Base-by-base conservation (phyloP, 37 sponge, comb jelly and placozoan species). In the Oscarella lobularis region DNA sequence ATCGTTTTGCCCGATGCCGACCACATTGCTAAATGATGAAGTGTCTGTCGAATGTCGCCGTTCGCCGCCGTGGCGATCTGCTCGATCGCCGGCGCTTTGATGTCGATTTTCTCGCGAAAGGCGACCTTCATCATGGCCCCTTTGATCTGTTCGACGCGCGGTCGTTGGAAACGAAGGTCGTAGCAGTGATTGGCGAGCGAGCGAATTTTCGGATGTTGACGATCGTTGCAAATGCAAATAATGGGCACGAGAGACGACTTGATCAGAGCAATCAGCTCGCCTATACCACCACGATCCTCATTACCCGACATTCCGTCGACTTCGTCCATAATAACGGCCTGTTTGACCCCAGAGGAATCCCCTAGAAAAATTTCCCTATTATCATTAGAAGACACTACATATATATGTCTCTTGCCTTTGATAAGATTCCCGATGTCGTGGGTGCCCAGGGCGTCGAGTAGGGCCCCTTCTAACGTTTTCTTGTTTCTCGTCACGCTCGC, bases 261-360 rank as follows among this genome's bases (percentile, higher is more conserved):
- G 66, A 94, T 98, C 31, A 98, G 66, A 37, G 68, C 37, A 29
- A 98, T 94, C 66, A 94, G 81, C 72, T 98, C 99, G 84, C 90
- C 85, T 3, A 92, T 78, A 30, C 95, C 99, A 34, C 95, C 95
- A 33, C 95, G 83, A 66, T 98, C 99, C 31, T 90, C 99, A 80
- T 90, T 94, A 0, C 99, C 99, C n/a, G 89, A 84, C 99, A 94
- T 98, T 31, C 99, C 99, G 79, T 98, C 99, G 5, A 98, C 99
- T 66, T 94, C 95, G 65, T 94, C 99, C 99, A 94, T 98, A 20
- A 94, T 86, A 35, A 98, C 82, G 29, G 80, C 95, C 76, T 91
- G 92, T 38, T 77, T 81, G 41, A n/a, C 31, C 71, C 71, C 29
- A n/a, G 4, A n/a, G 31, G 35, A 34, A 20, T 68, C 29, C 6